phyloP scores from a whole-genome alignment of 1,140 invertebrate genomes.

The Heliconius congener region DNA sequence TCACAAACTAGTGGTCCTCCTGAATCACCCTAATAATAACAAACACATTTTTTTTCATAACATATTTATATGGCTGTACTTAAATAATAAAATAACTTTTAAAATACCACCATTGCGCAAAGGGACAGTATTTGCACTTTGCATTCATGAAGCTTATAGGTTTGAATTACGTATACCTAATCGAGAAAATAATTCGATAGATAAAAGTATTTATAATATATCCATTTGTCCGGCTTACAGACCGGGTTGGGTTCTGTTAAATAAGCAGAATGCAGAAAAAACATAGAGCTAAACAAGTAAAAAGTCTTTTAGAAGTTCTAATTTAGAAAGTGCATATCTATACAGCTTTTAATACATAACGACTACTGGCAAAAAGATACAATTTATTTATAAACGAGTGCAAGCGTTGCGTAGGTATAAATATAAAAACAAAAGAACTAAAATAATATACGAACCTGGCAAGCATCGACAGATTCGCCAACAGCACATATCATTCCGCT shows the following conservation, averaged over 20 bases:
- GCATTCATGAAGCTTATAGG: too few relatives aligned
- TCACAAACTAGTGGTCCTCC: conserved; percentile 86
- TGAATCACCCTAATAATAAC: conserved; percentile 84
- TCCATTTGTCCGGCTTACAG: too few relatives aligned
- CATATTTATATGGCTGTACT: too few relatives aligned
- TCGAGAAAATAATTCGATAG: too few relatives aligned
- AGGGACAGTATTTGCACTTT: too few relatives aligned
- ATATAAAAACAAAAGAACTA: background rate
- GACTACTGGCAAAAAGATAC: background rate
- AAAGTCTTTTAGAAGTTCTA: background rate
- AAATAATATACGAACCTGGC: conserved; percentile 56
- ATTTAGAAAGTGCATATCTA: background rate
- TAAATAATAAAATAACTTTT: too few relatives aligned
- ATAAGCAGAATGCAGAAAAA: too few relatives aligned
- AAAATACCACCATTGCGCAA: too few relatives aligned
- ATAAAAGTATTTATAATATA: too few relatives aligned
- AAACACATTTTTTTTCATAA: background rate
- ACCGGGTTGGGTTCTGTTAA: too few relatives aligned
- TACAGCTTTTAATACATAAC: background rate
- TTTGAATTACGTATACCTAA: too few relatives aligned
- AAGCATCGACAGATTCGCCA: conserved; percentile 67
- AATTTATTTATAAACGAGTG: conserved; percentile 11
- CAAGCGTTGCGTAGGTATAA: conserved; percentile 1
- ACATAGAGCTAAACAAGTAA: too few relatives aligned
- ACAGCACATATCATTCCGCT: conserved; percentile 72